phyloP scores from a whole-genome alignment of 2,797 vertebrate species.

The Pteronotus mesoamericanus region DNA sequence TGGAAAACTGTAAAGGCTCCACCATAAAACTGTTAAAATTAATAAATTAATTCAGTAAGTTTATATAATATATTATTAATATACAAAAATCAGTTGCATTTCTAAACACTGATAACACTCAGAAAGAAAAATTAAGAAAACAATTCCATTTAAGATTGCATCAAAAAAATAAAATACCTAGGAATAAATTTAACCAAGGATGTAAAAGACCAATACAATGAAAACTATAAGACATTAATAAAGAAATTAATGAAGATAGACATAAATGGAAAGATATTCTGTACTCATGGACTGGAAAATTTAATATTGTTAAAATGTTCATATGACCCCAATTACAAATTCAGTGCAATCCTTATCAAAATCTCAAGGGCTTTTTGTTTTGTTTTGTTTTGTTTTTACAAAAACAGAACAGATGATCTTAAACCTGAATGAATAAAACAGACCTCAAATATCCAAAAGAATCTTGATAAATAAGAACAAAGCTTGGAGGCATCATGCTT shows the following conservation, averaged over 20 bases:
- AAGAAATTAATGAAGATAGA: no score
- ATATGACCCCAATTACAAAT: no score
- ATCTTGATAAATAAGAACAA: not conserved
- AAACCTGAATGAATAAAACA: not conserved
- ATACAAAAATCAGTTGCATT: no score
- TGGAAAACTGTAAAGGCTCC: not conserved
- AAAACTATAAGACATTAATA: no score
- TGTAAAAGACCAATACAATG: no score
- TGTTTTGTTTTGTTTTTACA: not conserved
- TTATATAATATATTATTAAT: not conserved
- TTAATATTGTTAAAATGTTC: no score
- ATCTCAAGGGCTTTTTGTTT: not conserved
- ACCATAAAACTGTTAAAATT: not conserved
- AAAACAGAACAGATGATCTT: not conserved
- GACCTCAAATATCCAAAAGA: not conserved
- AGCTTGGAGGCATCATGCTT: not conserved
- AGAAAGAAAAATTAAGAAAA: no score
- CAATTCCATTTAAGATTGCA: not conserved
- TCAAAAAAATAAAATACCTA: not conserved
- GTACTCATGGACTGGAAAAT: no score
- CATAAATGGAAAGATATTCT: no score
- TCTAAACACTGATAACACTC: no score
- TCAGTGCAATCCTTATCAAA: not conserved
- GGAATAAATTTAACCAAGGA: no score
- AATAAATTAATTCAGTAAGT: not conserved